phyloP scores from a whole-genome alignment of 2,888 invertebrate genomes.

The Venustoraphidia nigricollis region DNA sequence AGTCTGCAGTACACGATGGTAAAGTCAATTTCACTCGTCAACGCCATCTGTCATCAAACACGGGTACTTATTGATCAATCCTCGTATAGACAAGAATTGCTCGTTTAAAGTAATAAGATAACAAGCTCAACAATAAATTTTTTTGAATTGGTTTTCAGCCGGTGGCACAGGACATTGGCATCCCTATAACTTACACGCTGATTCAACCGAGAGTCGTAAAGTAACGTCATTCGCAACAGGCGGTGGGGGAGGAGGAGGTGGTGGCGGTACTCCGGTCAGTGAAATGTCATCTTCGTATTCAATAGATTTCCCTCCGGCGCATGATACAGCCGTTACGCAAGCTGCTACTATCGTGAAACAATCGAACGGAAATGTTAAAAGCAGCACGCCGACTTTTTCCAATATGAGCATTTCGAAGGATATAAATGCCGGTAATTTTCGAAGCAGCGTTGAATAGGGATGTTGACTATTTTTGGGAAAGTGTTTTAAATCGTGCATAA shows the following conservation, averaged over 20 bases:
- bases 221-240: slow-evolving; percentile 11
- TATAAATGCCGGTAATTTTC: slow-evolving; percentile 30
- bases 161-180: slow-evolving; percentile 15
- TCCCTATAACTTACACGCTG: slow-evolving; percentile 5
- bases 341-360: slow-evolving; percentile 9
- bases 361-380: slow-evolving; percentile 7
- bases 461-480: too few species aligned
- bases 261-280: slow-evolving; percentile 23
- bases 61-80: too few species aligned
- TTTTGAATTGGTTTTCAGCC: slow-evolving; percentile 1
- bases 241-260: slow-evolving; percentile 9
- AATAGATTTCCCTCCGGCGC: slow-evolving; percentile 20
- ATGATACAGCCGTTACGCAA: slow-evolving; percentile 7
- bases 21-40: too few species aligned
- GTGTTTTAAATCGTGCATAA: too few species aligned
- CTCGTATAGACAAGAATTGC: too few species aligned
- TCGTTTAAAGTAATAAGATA: too few species aligned
- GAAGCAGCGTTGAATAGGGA: background rate
- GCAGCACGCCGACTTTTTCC: slow-evolving; percentile 13
- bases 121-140: too few species aligned
- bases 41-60: too few species aligned
- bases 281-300: slow-evolving; percentile 26
- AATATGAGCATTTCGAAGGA: slow-evolving; percentile 27
- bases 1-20: too few species aligned
- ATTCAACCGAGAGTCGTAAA: slow-evolving; percentile 11